These are phyloP conservation scores for Muraenolepis orangiensis DNA, from an alignment of 2,797 vertebrate species.

Conservation along the genomic window DNA sequence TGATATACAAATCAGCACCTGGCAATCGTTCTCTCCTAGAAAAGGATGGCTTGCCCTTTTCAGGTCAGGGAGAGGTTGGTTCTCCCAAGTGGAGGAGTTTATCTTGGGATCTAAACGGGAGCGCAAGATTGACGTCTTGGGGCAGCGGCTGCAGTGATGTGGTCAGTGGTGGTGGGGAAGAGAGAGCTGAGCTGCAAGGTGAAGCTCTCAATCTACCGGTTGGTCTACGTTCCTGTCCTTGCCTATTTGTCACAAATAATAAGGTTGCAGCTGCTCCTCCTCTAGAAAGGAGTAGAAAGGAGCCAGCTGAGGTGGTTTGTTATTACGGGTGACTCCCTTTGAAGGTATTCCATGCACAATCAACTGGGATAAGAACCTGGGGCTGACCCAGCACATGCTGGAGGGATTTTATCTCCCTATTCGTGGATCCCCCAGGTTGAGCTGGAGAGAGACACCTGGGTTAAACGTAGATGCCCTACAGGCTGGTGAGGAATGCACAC, in stretches of 20 bases:
- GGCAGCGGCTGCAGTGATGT: neutral
- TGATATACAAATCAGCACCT: neutral
- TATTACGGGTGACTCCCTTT: neutral
- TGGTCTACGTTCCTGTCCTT: neutral
- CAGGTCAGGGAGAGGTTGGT: too few relatives aligned
- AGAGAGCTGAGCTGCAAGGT: neutral
- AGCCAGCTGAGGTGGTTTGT: neutral
- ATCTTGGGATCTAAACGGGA: too few relatives aligned
- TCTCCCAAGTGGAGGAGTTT: too few relatives aligned
- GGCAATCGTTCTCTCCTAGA: neutral
- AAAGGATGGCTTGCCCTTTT: neutral
- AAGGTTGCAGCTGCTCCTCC: neutral
- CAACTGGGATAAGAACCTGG: neutral
- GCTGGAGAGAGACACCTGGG: neutral
- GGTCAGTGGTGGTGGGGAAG: neutral
- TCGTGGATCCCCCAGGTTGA: neutral
- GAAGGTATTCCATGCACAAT: neutral
- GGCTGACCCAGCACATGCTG: neutral
- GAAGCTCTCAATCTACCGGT: neutral
- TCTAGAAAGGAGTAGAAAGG: neutral
- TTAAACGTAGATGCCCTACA: neutral
- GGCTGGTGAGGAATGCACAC: neutral
- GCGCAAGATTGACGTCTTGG: neutral
- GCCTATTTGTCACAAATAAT: neutral
- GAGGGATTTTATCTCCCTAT: neutral